Percentiles rank a stretch among this genome's conserved stretches.
These are phyloP conservation scores for Ameiurus melas DNA, from an alignment of 2,113 vertebrate genomes.

Conservation along the genomic window DNA sequence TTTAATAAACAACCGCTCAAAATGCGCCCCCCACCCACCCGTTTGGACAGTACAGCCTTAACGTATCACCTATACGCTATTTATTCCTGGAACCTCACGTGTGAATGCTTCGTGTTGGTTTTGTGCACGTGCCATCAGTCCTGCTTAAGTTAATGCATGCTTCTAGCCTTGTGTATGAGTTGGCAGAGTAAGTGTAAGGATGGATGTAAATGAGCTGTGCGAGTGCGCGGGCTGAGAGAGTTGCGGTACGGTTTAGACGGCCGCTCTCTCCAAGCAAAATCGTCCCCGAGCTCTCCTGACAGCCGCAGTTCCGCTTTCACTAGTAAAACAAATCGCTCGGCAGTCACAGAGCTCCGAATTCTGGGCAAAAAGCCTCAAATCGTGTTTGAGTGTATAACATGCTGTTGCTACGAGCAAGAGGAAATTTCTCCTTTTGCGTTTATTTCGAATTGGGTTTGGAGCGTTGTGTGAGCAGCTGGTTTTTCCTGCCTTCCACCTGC, in stretches of 20 bases:
- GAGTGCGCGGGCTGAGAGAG: not conserved
- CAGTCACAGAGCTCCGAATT: not conserved
- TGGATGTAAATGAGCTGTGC: conserved; percentile 24
- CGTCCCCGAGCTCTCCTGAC: conserved; percentile 12
- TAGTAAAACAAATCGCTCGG: conserved; percentile 3
- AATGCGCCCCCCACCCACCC: not conserved
- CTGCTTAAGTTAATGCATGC: conserved; percentile 4
- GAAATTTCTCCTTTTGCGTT: conserved; percentile 13
- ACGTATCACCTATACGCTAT: not conserved
- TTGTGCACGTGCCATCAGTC: conserved; percentile 17
- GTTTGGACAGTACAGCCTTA: not conserved
- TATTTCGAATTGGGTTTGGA: conserved; percentile 30
- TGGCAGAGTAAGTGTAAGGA: conserved; percentile 11
- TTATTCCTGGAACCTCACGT: conserved; percentile 9
- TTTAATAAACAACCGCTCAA: not conserved
- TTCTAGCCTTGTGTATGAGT: conserved; percentile 19
- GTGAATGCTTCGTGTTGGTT: conserved; percentile 17
- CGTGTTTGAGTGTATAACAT: not conserved
- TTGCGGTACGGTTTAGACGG: conserved; percentile 11
- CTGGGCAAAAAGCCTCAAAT: conserved; percentile 2
- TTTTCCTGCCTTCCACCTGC: conserved; percentile 49
- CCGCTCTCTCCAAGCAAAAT: conserved; percentile 30
- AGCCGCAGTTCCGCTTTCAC: conserved; percentile 8
- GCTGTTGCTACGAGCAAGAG: not conserved
- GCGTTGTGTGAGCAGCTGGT: conserved; percentile 57